Base-by-base conservation (phyloP, 2,113 vertebrate genomes). In the Anthoscopus minutus region DNA sequence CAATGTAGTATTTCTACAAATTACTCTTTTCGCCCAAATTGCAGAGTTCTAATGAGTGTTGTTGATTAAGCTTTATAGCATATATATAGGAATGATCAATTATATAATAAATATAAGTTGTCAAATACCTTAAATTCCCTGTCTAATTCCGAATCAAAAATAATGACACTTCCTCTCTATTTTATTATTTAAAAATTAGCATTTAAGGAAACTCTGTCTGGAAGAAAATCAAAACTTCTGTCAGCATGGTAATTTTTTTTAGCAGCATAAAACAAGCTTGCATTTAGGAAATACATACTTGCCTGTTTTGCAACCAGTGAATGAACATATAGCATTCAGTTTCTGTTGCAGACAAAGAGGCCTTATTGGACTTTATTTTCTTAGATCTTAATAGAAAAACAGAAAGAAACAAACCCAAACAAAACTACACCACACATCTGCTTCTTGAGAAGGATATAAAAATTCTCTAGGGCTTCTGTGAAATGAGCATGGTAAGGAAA, bases 121-220 rank as follows among this genome's bases (percentile, higher is more conserved):
- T 57, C 38, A 13, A 65, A 62, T 81, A 91, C 72, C 81, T 92
- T 73, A 74, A 82, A 78, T 38, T 76, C 57, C 53, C 13, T 42
- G 42, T 18, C 48, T 96, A 93, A 94, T 94, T 95, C 66, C 91
- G 25, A 91, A 86, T 93, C 9, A 84, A 83, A 88, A 89, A 72
- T 72, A 92, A 95, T 93, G 66, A 92, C 3, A 35, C 24, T 64
- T 86, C 37, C 70, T 93, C 74, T 66, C 48, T 15, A 35, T 77
- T 92, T 93, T 71, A 85, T 89, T 81, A 88, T 60, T 92, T 92
- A 81, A 45, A 89, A 76, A 85, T 25, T 18, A 80, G 48, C 66
- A 77, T 78, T 60, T 47, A 57, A 89, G 61, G 84, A 89, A 95
- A 64, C 27, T 23, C 38, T 73, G n/a, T 88, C 91, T 84, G 81